These are phyloP conservation scores for Andricus quercusramuli DNA, from an alignment of 2,888 invertebrate species.

Conservation along the genomic window DNA sequence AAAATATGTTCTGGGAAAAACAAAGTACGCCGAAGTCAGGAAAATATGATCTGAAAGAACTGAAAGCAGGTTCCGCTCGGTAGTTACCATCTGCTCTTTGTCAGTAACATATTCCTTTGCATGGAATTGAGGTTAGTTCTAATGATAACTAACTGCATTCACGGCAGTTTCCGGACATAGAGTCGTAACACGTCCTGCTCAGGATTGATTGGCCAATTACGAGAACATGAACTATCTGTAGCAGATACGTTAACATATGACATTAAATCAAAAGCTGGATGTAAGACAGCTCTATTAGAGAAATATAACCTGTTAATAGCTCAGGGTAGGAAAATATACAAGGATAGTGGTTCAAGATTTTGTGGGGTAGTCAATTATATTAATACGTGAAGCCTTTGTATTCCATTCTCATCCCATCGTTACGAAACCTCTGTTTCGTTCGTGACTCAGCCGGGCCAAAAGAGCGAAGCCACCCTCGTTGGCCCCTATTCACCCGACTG, in stretches of 20 bases:
- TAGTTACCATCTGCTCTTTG: not conserved
- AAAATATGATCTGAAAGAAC: no score
- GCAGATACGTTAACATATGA: not conserved
- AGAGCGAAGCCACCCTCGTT: slow-evolving; percentile 62
- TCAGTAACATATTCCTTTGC: no score
- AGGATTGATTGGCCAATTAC: not conserved
- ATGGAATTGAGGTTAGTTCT: not conserved
- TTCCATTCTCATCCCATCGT: not conserved
- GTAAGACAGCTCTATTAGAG: not conserved
- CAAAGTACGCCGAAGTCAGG: not conserved
- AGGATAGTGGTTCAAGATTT: not conserved
- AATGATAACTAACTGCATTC: not conserved
- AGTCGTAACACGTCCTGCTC: not conserved
- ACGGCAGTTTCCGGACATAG: not conserved
- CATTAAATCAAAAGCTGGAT: not conserved
- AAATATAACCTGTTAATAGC: not conserved
- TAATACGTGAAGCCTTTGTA: not conserved
- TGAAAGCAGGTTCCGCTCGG: not conserved
- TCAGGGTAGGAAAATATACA: not conserved
- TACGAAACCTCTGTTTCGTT: slow-evolving; percentile 62
- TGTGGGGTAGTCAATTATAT: not conserved
- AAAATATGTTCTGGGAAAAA: not conserved
- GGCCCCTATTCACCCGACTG: slow-evolving; percentile 51
- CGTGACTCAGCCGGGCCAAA: slow-evolving; percentile 73
- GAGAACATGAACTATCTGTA: not conserved